Percentiles rank a stretch among this genome's conserved stretches.
Conservation (phyloP, 35 echinoderm and acorn worm genomes). For the Patiria miniata region DNA sequence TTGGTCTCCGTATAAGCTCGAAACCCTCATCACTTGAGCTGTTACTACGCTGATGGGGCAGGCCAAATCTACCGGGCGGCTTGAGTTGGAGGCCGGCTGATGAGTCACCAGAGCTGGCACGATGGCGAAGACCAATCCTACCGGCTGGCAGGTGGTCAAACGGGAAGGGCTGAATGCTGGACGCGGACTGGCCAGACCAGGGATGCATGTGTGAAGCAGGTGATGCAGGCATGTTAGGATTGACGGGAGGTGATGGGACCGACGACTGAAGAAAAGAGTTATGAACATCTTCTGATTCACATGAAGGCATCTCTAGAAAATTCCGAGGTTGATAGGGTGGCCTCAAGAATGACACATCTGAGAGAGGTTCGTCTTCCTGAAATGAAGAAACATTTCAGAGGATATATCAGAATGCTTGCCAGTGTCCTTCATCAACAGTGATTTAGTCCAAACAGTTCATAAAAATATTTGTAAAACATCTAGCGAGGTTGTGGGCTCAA, state of each 20-base stretch:
- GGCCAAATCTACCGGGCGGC: not conserved
- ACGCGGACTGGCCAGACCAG: not conserved
- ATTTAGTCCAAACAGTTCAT: not conserved
- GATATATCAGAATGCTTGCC: not conserved
- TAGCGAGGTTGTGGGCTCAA: no score
- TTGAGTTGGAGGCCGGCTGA: not conserved
- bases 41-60: not conserved
- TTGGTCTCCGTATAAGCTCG: conserved; percentile 41
- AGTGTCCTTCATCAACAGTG: not conserved
- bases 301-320: no score
- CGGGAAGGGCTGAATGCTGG: not conserved
- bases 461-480: no score
- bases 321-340: no score
- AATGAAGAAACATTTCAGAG: no score
- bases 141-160: not conserved
- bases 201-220: not conserved
- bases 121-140: not conserved
- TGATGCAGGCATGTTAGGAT: no score
- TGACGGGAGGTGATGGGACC: no score
- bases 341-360: no score
- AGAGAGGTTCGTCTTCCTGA: no score
- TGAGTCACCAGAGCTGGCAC: not conserved
- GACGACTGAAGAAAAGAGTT: no score
- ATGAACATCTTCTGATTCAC: no score
- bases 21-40: conserved; percentile 51